phyloP scores from a whole-genome alignment of 2,888 invertebrate species.

The Resseliella maxima region DNA sequence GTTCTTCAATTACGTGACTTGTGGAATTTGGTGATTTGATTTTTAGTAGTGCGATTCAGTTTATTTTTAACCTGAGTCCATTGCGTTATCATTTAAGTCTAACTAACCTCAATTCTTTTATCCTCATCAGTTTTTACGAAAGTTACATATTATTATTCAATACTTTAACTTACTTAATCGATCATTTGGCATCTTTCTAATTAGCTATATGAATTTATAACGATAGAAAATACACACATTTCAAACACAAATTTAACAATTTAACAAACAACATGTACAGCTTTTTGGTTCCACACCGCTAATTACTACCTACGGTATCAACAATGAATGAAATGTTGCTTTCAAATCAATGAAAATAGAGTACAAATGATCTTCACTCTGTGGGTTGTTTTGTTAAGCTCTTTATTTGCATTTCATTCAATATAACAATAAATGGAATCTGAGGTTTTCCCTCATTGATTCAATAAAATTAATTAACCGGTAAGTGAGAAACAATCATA shows the following conservation, averaged over 20 bases:
- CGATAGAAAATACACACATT: background rate
- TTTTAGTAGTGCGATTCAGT: background rate
- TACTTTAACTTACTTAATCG: background rate
- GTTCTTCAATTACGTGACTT: background rate
- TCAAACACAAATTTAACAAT: background rate
- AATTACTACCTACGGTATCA: background rate
- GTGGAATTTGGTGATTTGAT: background rate
- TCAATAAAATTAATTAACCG: background rate
- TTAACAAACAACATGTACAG: background rate
- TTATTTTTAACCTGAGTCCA: background rate
- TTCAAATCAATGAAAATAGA: background rate
- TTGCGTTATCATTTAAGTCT: background rate
- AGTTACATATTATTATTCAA: conserved; percentile 1
- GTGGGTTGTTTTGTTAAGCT: background rate
- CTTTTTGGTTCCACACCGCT: background rate
- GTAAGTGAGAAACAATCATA: conserved; percentile 61
- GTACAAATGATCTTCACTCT: background rate
- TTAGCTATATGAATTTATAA: background rate
- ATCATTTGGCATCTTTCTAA: conserved; percentile 15
- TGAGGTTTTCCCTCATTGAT: background rate
- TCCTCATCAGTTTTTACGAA: background rate
- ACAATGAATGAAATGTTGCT: background rate
- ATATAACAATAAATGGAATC: background rate
- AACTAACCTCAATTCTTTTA: background rate
- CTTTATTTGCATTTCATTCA: background rate